These are phyloP conservation scores for Melanerpes aurifrons DNA, from an alignment of 2,113 vertebrate genomes.

Conservation along the genomic window DNA sequence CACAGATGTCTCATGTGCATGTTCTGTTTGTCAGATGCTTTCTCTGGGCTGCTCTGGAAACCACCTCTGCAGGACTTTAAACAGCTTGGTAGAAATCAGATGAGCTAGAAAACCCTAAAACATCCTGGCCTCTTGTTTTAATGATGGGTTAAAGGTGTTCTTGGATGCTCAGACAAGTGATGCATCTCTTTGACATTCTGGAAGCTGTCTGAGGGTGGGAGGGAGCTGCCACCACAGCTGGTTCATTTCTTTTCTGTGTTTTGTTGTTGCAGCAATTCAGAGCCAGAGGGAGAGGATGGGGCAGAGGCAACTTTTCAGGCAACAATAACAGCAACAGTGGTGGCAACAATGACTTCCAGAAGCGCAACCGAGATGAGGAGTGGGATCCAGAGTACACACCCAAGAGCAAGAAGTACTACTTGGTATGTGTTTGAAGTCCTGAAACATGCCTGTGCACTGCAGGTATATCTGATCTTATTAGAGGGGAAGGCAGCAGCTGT, in stretches of 20 bases:
- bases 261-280: slow-evolving; percentile 78
- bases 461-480: background rate
- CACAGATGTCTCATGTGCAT: rapidly evolving
- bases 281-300: slow-evolving; percentile 91
- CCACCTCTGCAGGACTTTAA: rapidly evolving
- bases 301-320: slow-evolving; percentile 85
- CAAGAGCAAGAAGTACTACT: slow-evolving; percentile 95
- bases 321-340: slow-evolving; percentile 81
- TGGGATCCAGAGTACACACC: slow-evolving; percentile 93
- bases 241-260: rapidly evolving
- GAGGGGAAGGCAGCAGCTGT: background rate
- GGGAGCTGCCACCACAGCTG: background rate
- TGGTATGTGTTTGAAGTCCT: slow-evolving; percentile 80
- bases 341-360: slow-evolving; percentile 78
- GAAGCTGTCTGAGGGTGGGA: background rate
- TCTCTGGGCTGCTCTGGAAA: background rate
- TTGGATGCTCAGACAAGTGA: background rate
- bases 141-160: background rate
- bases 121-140: background rate
- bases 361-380: slow-evolving; percentile 84
- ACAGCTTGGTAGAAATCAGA: background rate
- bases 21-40: background rate
- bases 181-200: background rate
- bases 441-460: background rate
- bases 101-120: background rate